Conservation (phyloP, 23 tunicate species). For the Styela plicata region DNA sequence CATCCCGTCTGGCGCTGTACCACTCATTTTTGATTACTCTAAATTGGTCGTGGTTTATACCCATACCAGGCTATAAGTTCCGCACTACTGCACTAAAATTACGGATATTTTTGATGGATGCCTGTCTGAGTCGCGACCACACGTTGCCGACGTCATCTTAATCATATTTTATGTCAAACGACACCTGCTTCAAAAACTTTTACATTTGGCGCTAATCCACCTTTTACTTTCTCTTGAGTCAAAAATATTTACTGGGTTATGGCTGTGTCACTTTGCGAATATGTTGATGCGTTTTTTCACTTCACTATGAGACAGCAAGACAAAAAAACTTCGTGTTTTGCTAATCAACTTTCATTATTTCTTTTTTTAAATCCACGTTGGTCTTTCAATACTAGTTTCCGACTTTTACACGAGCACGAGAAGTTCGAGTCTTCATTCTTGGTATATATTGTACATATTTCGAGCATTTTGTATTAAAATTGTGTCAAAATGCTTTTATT, state of each 20-base stretch:
- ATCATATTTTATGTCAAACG: constrained; percentile 27
- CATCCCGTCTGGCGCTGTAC: neutral
- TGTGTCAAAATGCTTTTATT: too few species aligned
- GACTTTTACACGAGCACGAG: too few species aligned
- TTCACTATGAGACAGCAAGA: too few species aligned
- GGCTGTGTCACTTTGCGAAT: neutral
- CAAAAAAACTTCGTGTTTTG: too few species aligned
- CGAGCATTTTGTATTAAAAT: too few species aligned
- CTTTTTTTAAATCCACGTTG: too few species aligned
- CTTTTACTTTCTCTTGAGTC: neutral
- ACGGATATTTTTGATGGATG: constrained; percentile 20
- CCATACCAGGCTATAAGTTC: constrained; percentile 11
- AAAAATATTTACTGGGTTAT: neutral
- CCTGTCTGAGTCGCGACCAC: constrained; percentile 14
- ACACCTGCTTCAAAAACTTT: constrained; percentile 12
- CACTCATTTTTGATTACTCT: neutral
- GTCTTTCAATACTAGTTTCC: too few species aligned
- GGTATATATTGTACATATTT: too few species aligned
- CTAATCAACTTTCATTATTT: too few species aligned
- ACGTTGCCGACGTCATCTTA: constrained; percentile 22
- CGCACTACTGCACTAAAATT: constrained; percentile 3
- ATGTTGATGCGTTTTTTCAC: too few species aligned
- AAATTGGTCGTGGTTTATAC: neutral
- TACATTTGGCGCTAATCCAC: neutral
- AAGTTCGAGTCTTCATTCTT: too few species aligned